Percentiles rank a stretch among this genome's conserved stretches.
Conservation (phyloP, 1,140 invertebrate species). For the Drosophila gunungcola region DNA sequence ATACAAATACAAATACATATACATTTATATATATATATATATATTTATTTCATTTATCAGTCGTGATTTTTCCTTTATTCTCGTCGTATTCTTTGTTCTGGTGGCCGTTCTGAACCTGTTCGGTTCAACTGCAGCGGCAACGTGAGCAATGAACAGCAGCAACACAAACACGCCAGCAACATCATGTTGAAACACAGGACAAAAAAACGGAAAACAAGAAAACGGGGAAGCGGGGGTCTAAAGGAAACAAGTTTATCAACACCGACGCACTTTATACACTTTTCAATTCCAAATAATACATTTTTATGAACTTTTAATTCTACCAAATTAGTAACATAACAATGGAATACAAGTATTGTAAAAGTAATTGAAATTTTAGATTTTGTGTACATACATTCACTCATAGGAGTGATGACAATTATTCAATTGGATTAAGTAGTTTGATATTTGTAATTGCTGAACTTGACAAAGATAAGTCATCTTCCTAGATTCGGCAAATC, state of each 20-base stretch:
- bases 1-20: constrained; percentile 4
- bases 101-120: constrained; percentile 68
- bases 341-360: too few relatives aligned
- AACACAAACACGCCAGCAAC: constrained; percentile 48
- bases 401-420: neutral
- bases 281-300: neutral
- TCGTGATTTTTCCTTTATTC: constrained; percentile 69
- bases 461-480: constrained; percentile 2
- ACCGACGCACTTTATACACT: constrained; percentile 47
- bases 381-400: too few relatives aligned
- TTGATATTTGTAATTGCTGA: constrained; percentile 3
- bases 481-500: constrained; percentile 4
- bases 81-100: constrained; percentile 57
- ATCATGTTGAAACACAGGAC: constrained; percentile 74
- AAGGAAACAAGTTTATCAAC: constrained; percentile 16
- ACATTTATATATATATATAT: constrained; percentile 2
- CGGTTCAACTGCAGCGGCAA: constrained; percentile 63
- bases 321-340: too few relatives aligned
- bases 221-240: constrained; percentile 3
- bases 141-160: constrained; percentile 46
- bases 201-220: constrained; percentile 49
- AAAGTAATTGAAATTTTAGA: too few relatives aligned
- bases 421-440: neutral
- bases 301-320: neutral
- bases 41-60: constrained; percentile 68